A percentile compares a stretch with the other conserved stretches of the same genome.
phyloP scores from a whole-genome alignment of 2,113 vertebrate genomes.

The Platichthys flesus region DNA sequence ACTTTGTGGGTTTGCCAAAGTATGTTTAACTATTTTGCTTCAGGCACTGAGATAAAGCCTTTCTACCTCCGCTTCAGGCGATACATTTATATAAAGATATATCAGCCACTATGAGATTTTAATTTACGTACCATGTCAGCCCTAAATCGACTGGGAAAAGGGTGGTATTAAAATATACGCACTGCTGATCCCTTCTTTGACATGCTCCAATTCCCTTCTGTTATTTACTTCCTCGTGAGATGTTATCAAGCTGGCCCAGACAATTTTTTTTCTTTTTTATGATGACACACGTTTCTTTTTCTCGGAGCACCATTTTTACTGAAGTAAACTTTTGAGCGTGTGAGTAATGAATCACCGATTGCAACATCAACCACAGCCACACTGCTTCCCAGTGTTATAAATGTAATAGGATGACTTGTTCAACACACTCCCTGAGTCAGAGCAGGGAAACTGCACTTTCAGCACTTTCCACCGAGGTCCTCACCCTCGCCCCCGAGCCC shows the following conservation, averaged over 20 bases:
- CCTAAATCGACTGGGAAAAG: constrained; percentile 21
- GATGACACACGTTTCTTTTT: constrained; percentile 46
- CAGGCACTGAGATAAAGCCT: not conserved
- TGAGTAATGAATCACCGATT: constrained; percentile 56
- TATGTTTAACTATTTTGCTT: constrained; percentile 13
- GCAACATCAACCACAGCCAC: constrained; percentile 47
- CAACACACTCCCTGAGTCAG: constrained; percentile 61
- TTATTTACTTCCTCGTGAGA: constrained; percentile 53
- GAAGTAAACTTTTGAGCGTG: constrained; percentile 57
- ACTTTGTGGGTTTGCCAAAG: constrained; percentile 29
- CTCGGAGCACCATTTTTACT: constrained; percentile 36
- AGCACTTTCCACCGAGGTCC: constrained; percentile 48
- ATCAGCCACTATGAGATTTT: constrained; percentile 18
- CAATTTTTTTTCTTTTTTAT: constrained; percentile 57
- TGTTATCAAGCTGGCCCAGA: constrained; percentile 20
- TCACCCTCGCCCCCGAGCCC: constrained; percentile 30
- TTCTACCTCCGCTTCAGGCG: constrained; percentile 19
- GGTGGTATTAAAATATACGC: constrained; percentile 32
- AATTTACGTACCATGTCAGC: constrained; percentile 44
- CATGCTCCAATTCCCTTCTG: constrained; percentile 34
- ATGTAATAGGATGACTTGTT: constrained; percentile 57
- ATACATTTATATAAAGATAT: constrained; percentile 23
- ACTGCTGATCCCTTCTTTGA: constrained; percentile 20
- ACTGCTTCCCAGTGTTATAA: constrained; percentile 39
- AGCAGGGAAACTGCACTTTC: constrained; percentile 56